These are phyloP conservation scores for Drosophila nigritarsus DNA, from an alignment of 2,888 invertebrate genomes.

Conservation along the genomic window DNA sequence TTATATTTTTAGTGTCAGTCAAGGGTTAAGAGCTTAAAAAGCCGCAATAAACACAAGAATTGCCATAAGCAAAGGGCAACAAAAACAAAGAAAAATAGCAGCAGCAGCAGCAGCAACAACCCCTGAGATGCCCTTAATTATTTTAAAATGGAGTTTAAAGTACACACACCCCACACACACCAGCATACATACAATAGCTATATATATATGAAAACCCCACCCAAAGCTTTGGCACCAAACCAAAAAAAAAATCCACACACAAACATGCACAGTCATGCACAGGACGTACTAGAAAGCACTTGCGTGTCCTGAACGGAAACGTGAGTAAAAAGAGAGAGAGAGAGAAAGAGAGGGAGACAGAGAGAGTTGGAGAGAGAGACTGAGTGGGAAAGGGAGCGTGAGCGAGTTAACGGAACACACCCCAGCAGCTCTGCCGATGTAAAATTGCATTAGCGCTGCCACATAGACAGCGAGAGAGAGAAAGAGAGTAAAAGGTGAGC, in stretches of 20 bases:
- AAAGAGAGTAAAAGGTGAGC: constrained; percentile 3
- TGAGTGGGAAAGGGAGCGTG: constrained; percentile 24
- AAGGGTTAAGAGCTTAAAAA: constrained; percentile 57
- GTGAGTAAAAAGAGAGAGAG: constrained; percentile 37
- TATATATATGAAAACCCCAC: constrained; percentile 44
- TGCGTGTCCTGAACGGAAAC: constrained; percentile 64
- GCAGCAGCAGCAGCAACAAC: constrained; percentile 45
- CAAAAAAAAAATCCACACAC: constrained; percentile 12
- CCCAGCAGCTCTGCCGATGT: constrained; percentile 38
- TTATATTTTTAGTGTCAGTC: constrained; percentile 26
- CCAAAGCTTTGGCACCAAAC: constrained; percentile 59
- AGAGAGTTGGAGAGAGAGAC: constrained; percentile 8
- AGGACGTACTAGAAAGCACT: constrained; percentile 50
- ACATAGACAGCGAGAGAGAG: constrained; percentile 12
- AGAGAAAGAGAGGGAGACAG: constrained; percentile 21
- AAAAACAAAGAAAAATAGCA: constrained; percentile 23
- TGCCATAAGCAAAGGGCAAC: constrained; percentile 47
- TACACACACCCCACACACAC: constrained; percentile 22
- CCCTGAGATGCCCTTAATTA: constrained; percentile 66
- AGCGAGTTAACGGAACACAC: constrained; percentile 68
- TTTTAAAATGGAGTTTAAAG: constrained; percentile 70
- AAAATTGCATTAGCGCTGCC: constrained; percentile 46
- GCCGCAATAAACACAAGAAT: constrained; percentile 43
- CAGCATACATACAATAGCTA: constrained; percentile 1
- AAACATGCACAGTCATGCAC: constrained; percentile 1